phyloP scores from a whole-genome alignment of 2,797 vertebrate species.

The Hoplostethus mediterraneus region DNA sequence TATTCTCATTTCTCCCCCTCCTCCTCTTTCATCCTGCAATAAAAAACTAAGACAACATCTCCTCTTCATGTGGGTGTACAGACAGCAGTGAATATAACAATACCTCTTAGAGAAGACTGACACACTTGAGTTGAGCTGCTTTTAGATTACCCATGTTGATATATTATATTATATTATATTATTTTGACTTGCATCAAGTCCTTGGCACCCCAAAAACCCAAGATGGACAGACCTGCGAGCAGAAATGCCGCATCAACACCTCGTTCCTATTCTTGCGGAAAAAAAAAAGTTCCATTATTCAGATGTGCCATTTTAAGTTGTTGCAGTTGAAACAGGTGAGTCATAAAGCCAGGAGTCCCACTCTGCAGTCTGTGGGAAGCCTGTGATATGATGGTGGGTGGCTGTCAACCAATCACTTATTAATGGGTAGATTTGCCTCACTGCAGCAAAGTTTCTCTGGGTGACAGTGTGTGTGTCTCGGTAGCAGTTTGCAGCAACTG shows the following conservation, averaged over 20 bases:
- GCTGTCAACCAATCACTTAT: conserved; percentile 76
- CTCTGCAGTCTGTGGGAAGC: conserved; percentile 70
- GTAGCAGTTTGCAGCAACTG: conserved; percentile 26
- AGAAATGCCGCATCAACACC: conserved; percentile 5
- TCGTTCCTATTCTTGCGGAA: conserved; percentile 11
- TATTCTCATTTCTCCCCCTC: conserved; percentile 1
- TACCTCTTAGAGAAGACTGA: background rate
- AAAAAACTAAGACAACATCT: conserved; percentile 31
- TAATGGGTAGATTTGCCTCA: conserved; percentile 64
- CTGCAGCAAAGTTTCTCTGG: conserved; percentile 61
- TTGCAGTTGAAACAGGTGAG: conserved; percentile 72
- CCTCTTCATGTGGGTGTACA: conserved; percentile 34
- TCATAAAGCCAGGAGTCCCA: conserved; percentile 74
- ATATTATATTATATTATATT: background rate
- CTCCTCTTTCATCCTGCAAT: conserved; percentile 31
- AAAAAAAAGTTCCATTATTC: conserved; percentile 53
- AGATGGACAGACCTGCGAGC: background rate
- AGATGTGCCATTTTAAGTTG: conserved; percentile 74
- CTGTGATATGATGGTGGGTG: conserved; percentile 74
- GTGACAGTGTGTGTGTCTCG: conserved; percentile 19
- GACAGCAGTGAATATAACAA: conserved; percentile 12
- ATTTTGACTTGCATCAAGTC: background rate
- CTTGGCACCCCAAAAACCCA: background rate
- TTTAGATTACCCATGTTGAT: background rate
- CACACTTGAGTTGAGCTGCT: background rate